Conservation (phyloP, 1,140 invertebrate genomes). For the Drosophila insularis region DNA sequence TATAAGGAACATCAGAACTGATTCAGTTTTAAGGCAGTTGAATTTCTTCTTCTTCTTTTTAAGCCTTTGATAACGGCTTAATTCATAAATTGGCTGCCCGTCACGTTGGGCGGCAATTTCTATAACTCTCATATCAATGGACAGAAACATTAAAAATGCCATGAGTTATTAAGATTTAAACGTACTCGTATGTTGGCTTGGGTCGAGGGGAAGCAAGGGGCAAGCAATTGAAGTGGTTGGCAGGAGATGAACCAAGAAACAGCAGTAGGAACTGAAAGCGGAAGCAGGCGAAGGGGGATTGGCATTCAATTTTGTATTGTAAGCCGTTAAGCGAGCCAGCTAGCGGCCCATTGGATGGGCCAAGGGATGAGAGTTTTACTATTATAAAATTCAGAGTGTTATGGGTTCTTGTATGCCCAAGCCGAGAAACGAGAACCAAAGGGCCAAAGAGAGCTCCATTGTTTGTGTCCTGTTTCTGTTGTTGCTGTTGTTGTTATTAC, state of each 20-base stretch:
- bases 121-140: not conserved
- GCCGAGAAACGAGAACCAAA: not conserved
- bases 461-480: constrained; percentile 27
- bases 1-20: too few species aligned
- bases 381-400: constrained; percentile 58
- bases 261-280: not conserved
- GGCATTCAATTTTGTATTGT: constrained; percentile 57
- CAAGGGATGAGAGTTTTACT: constrained; percentile 15
- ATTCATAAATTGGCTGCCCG: too few species aligned
- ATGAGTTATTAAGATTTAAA: constrained; percentile 44
- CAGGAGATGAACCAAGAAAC: not conserved
- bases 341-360: constrained; percentile 25
- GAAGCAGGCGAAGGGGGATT: constrained; percentile 6
- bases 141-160: constrained; percentile 28
- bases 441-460: constrained; percentile 34
- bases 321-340: constrained; percentile 44
- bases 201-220: not conserved
- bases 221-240: constrained; percentile 11
- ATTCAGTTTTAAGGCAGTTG: too few species aligned
- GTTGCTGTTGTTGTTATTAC: constrained; percentile 60
- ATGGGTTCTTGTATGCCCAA: not conserved
- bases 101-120: constrained; percentile 24
- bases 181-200: not conserved
- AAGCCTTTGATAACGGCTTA: too few species aligned
- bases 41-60: too few species aligned